phyloP scores from a whole-genome alignment of 2,888 invertebrate species.

The Troides oblongomaculatus region DNA sequence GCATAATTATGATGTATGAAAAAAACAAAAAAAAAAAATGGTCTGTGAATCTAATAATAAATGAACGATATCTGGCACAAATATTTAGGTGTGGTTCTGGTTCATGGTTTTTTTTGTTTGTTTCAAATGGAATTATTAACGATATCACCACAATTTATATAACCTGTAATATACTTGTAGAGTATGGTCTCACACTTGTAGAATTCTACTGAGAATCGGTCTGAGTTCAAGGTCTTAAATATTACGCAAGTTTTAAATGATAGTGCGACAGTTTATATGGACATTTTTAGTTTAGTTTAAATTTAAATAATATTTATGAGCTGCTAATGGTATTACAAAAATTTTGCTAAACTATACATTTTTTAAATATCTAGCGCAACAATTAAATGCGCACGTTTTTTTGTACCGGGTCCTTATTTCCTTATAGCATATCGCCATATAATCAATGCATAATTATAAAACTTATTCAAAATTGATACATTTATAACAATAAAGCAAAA shows the following conservation, averaged over 20 bases:
- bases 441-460: no score
- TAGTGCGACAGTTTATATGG: conserved; percentile 15
- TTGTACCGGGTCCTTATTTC: background rate
- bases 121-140: background rate
- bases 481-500: no score
- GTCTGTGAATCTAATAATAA: no score
- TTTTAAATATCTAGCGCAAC: no score
- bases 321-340: no score
- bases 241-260: conserved; percentile 17
- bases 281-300: conserved; percentile 14
- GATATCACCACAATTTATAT: conserved; percentile 4
- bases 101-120: no score
- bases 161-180: background rate
- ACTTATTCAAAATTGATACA: no score
- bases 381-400: background rate
- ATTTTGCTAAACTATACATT: no score
- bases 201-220: conserved; percentile 6
- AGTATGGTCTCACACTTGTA: background rate
- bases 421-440: background rate
- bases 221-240: conserved; percentile 19
- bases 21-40: no score
- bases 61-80: no score
- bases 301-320: conserved; percentile 19
- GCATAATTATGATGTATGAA: no score
- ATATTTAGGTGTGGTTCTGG: background rate